Evolutionary conservation across 2,888 invertebrate species (phyloP), one percentile per base, ranked within the genome.

Genomic region (Pyrochroa serraticornis): DNA sequence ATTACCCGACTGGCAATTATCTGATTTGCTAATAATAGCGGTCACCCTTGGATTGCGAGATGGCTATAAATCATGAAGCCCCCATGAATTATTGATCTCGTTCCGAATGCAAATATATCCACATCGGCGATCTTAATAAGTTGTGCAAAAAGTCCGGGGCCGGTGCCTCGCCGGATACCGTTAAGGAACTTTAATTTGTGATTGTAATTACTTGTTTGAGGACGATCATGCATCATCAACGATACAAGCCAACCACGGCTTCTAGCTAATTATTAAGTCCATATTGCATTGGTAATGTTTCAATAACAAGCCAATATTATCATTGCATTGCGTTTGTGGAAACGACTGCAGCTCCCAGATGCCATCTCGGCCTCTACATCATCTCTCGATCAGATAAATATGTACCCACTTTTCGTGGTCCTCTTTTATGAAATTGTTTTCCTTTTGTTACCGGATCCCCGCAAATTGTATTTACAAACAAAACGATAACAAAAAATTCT

Each of bases 281-380:
- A 66, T 66, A 65, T 60, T 66, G 68, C 63, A 63, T 68, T 60
- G 38, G 64, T 67, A 66, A 68, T 67, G 66, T 58, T 63, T 61
- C 66, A 65, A 67, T 62, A 68, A 68, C 66, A 68, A 64, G 63
- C 60, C 52, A 54, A 50, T 68, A 62, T 67, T 66, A 67, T 68
- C 52, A 58, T 65, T 66, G 66, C 65, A 63, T 64, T 62, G 56
- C 51, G 58, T 65, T 64, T 62, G 48, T 49, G 47, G 55, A 51
- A 60, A 41, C 60, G 44, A 63, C 48, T 65, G 65, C 62, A 61
- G 10, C 36, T 50, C 14, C 7, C 10, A 39, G 35, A 36, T 37
- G 44, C 30, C 56, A 44, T 44, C 44, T 14, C 36, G 37, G 31
- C 31, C n/a, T 37, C 37, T 10, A 34, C 43, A 51, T 51, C 53